Base-by-base conservation (phyloP, 2,113 vertebrate genomes). In the Archocentrus centrarchus region DNA sequence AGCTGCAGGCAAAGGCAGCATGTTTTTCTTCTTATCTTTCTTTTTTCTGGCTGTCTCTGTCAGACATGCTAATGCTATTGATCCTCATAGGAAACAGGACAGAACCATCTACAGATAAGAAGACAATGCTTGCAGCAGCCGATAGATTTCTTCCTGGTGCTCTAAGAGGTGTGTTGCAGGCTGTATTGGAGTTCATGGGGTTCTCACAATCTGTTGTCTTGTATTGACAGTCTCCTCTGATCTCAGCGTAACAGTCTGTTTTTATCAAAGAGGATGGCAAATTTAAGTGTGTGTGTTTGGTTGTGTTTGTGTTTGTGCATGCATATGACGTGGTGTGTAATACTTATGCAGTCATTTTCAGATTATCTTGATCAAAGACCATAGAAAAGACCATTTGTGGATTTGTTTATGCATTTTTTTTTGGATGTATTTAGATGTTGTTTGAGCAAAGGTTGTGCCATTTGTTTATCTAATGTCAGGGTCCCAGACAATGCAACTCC, bases 191-290 rank as follows among this genome's bases (percentile, higher is more conserved):
- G 91, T 92, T 93, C 90, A 91, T 76, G 30, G 88, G 90, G 92
- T 94, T 94, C 91, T 92, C 90, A 90, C 93, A 90, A 93, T 93
- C 91, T 90, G 89, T 92, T 91, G 91, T 91, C 58, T 81, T 81
- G 81, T 89, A 94, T 94, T 61, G 91, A 93, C 91, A 60, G 57
- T 73, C 77, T 88, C 76, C 85, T 87, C 80, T 66, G 75, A 83
- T 88, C 79, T 92, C 78, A 27, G 80, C 63, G 59, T 57, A 80
- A 80, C 83, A 61, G 76, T 85, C 82, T 89, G 77, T 80, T 92
- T 91, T 81, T 73, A 86, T 89, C 84, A 84, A 86, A 87, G 78
- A 77, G 32, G 66, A 55, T 15, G 77, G 82, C 61, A 87, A 79
- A 86, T 88, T 70, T 81, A 30, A 18, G 37, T 22, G 39, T 81